phyloP scores from a whole-genome alignment of 2,888 invertebrate genomes.

The Cephus sareptanus region DNA sequence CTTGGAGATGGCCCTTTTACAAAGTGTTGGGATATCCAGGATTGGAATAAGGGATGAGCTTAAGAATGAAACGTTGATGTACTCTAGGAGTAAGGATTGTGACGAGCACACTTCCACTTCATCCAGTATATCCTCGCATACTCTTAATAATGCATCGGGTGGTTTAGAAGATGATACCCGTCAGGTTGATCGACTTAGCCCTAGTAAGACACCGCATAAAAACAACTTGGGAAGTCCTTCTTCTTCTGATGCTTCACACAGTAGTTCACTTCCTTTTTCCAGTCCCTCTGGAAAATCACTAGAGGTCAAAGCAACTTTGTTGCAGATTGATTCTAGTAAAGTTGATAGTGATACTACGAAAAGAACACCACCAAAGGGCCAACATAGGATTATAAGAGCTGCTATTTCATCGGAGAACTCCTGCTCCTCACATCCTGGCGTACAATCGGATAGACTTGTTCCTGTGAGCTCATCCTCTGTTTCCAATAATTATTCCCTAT shows the following conservation, averaged over 20 bases:
- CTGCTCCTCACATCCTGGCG: slow-evolving; percentile 30
- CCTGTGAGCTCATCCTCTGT: neutral
- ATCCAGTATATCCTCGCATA: neutral
- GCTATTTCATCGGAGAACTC: slow-evolving; percentile 25
- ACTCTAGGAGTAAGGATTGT: neutral
- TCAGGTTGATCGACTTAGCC: neutral
- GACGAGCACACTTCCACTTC: neutral
- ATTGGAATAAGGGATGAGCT: neutral
- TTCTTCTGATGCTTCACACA: neutral
- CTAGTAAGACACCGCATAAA: neutral
- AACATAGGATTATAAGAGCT: neutral
- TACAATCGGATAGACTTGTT: neutral
- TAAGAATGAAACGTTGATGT: neutral
- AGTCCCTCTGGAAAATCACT: neutral
- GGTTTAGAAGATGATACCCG: neutral
- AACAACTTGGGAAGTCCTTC: neutral
- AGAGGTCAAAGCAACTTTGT: neutral
- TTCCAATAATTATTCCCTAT: neutral
- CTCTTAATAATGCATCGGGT: neutral
- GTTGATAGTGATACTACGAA: neutral
- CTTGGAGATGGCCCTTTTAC: neutral
- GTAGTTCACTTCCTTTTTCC: neutral
- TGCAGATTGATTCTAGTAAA: neutral
- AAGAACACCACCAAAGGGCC: neutral
- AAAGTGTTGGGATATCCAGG: neutral